These are phyloP conservation scores for Drosophila histrio DNA, from an alignment of 2,888 invertebrate genomes.

Conservation along the genomic window DNA sequence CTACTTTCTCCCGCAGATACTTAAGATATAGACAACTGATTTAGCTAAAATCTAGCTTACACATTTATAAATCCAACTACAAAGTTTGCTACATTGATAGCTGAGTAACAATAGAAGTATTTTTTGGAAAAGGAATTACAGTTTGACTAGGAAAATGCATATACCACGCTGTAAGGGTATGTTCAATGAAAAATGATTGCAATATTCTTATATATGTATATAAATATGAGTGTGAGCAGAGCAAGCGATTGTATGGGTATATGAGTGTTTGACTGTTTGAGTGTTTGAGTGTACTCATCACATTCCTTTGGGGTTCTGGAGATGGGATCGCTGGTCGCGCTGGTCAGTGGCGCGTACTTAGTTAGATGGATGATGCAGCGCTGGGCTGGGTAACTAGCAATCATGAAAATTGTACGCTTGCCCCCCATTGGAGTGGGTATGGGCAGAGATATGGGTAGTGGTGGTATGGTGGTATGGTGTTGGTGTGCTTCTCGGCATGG, in stretches of 20 bases:
- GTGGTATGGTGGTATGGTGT: not conserved
- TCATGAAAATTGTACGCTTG: slow-evolving; percentile 72
- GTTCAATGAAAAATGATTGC: slow-evolving; percentile 39
- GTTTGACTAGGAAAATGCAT: not conserved
- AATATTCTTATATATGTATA: slow-evolving; percentile 32
- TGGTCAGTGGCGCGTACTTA: slow-evolving; percentile 78
- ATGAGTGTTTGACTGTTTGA: slow-evolving; percentile 1
- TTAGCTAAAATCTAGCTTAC: too few relatives aligned
- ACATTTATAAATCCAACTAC: too few relatives aligned
- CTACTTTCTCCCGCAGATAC: too few relatives aligned
- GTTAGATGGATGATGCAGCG: slow-evolving; percentile 64
- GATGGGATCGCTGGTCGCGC: slow-evolving; percentile 5
- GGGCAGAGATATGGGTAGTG: slow-evolving; percentile 2
- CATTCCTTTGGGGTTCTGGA: slow-evolving; percentile 26
- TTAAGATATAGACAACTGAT: too few relatives aligned
- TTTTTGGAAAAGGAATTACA: not conserved
- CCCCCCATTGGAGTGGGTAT: slow-evolving; percentile 34
- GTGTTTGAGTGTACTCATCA: slow-evolving; percentile 27
- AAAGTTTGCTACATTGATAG: not conserved
- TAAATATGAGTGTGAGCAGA: not conserved
- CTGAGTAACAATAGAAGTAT: not conserved
- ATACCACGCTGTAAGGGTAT: not conserved
- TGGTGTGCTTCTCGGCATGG: slow-evolving; percentile 1
- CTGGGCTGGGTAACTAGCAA: slow-evolving; percentile 61
- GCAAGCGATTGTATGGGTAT: not conserved